Base-by-base conservation (phyloP, 2,888 invertebrate genomes). In the Lithosia quadra region DNA sequence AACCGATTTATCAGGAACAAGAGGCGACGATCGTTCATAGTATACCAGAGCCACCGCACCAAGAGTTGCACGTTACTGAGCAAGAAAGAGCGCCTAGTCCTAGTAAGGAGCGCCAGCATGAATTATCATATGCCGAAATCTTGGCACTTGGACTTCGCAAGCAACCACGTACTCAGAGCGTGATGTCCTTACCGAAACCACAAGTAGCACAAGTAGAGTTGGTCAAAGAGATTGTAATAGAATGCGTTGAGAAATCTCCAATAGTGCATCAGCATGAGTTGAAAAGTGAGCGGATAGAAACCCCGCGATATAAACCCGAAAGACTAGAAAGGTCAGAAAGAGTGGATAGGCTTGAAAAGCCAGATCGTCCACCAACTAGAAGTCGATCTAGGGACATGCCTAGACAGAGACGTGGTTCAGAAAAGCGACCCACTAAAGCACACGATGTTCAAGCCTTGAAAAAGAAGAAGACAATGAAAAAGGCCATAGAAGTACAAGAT, bases 121-220 rank as follows among this genome's bases (percentile, higher is more conserved):
- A 95, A 74, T 95, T 96, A 81, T 97, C 97, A 0, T 97, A 97
- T 85, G 97, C 97, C 3, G 96, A 97, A 91, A 96, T 97, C 84
- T 92, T 97, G 80, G 96, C 97, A 56, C 96, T 97, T 74, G 97
- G 97, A 49, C 93, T 97, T 58, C 91, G 91, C 18, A 92, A 88
- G 71, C 92, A 91, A 68, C 77, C 87, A 0, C 87, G 83, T 67
- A 82, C 81, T 53, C 88, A 89, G 71, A 86, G 80, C 67, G 83
- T 92, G 64, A 86, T 85, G 10, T 74, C 86, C 22, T 82, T 92
- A 74, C 92, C 93, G 53, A 90, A 90, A 83, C 89, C 93, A 70
- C 94, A 93, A 75, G 88, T 90, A 49, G 93, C 93, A 67, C 91
- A 92, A 70, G 88, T 92, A 36, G 91, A 92, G 77, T 84, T 92